A percentile compares a stretch with the other conserved stretches of the same genome.
These are phyloP conservation scores for Catagonus wagneri DNA, from an alignment of 2,113 vertebrate species.

Conservation along the genomic window DNA sequence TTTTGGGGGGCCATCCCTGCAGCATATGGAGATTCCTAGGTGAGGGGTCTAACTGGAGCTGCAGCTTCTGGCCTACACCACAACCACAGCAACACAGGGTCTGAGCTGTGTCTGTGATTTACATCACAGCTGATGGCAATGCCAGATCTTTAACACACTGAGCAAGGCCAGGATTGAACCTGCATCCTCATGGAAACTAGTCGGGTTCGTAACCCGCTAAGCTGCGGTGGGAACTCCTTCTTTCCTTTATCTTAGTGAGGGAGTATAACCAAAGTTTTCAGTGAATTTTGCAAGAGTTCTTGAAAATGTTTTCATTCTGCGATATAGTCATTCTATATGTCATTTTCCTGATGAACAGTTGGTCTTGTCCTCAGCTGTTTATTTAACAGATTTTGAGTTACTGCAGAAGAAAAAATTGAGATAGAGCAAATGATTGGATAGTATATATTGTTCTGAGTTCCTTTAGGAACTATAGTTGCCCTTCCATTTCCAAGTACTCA, in stretches of 20 bases:
- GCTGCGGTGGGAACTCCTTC: background rate
- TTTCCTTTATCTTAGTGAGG: constrained; percentile 6
- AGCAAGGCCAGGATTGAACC: too few relatives aligned
- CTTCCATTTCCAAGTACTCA: background rate
- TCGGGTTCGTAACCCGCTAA: too few relatives aligned
- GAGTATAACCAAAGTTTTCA: constrained; percentile 19
- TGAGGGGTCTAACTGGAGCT: too few relatives aligned
- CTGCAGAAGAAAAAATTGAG: background rate
- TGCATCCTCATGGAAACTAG: too few relatives aligned
- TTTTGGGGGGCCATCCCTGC: too few relatives aligned
- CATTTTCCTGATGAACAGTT: background rate
- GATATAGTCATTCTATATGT: background rate
- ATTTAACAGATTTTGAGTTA: background rate
- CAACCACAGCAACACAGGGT: too few relatives aligned
- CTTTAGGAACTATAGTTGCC: background rate
- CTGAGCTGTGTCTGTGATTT: too few relatives aligned
- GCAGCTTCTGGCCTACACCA: too few relatives aligned
- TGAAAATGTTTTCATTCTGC: background rate
- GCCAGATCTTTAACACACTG: too few relatives aligned
- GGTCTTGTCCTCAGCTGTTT: background rate
- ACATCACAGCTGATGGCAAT: too few relatives aligned
- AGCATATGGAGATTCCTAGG: too few relatives aligned
- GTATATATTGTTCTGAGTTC: background rate
- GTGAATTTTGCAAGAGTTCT: constrained; percentile 23
- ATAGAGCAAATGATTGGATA: background rate